Evolutionary conservation across 2,888 invertebrate genomes (phyloP).

Genomic region (Chironomus riparius): DNA sequence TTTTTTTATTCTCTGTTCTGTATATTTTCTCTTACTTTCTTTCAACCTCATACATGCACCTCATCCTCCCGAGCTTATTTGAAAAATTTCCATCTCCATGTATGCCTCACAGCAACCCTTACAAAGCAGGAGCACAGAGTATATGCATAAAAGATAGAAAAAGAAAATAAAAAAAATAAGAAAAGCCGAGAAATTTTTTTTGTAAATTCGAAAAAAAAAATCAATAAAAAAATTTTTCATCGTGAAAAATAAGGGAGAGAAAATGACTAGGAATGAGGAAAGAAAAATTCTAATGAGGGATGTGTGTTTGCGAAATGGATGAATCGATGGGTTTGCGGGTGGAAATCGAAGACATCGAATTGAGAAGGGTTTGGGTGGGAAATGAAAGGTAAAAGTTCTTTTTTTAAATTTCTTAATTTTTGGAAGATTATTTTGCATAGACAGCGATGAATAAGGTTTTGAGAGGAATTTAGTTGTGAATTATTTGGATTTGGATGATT

Average conservation of each 20-base stretch:
- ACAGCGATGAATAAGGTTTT: no score
- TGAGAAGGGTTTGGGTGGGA: no score
- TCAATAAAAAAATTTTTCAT: not conserved
- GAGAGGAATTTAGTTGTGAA: no score
- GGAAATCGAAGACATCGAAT: no score
- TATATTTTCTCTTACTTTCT: not conserved
- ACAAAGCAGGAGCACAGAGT: not conserved
- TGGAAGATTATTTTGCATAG: no score
- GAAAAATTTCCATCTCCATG: not conserved
- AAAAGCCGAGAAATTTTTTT: not conserved
- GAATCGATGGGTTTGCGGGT: not conserved
- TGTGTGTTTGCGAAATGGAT: not conserved
- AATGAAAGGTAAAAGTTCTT: no score
- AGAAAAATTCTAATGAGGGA: not conserved
- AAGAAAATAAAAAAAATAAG: not conserved
- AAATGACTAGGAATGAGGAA: no score
- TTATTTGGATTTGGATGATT: no score
- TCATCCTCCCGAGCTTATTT: not conserved
- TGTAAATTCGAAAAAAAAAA: not conserved
- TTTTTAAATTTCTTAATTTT: no score
- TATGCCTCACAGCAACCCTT: not conserved
- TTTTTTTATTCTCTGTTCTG: not conserved
- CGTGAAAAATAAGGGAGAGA: not conserved
- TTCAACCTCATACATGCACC: not conserved
- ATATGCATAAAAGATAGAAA: not conserved